phyloP scores from a whole-genome alignment of 2,888 invertebrate genomes.

The Diadegma fenestrale region DNA sequence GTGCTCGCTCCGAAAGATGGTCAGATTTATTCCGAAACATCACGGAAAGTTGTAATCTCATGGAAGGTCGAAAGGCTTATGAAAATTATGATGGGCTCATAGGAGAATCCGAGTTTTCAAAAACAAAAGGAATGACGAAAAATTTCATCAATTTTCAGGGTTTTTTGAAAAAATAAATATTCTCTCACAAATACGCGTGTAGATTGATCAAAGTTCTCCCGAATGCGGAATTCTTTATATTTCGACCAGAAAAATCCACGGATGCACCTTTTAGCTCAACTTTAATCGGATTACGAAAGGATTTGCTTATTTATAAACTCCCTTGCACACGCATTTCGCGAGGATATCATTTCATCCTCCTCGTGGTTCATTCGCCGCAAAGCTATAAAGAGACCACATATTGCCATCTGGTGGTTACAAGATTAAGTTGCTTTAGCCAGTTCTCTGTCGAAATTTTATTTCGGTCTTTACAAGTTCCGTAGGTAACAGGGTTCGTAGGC shows the following conservation, averaged over 20 bases:
- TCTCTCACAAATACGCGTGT: not conserved
- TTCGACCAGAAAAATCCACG: not conserved
- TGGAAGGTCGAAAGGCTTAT: slow-evolving; percentile 9
- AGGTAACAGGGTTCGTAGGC: slow-evolving; percentile 1
- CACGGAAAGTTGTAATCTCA: slow-evolving; percentile 45
- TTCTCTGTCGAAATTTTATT: not conserved
- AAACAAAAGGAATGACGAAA: not conserved
- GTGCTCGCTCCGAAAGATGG: slow-evolving; percentile 35
- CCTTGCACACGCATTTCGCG: slow-evolving; percentile 31
- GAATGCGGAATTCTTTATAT: not conserved
- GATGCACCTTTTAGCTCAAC: slow-evolving; percentile 59
- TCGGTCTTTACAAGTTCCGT: not conserved
- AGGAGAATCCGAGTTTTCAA: not conserved
- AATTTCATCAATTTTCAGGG: not conserved
- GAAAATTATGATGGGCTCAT: not conserved
- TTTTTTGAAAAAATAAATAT: not conserved
- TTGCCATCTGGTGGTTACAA: slow-evolving; percentile 2
- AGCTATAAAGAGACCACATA: slow-evolving; percentile 8
- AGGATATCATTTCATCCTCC: slow-evolving; percentile 32
- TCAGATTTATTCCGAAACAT: slow-evolving; percentile 64
- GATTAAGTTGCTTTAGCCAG: not conserved
- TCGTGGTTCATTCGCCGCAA: not conserved
- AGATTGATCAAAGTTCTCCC: not conserved
- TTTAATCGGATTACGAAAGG: slow-evolving; percentile 69
- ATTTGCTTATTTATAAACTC: slow-evolving; percentile 70